phyloP scores from a whole-genome alignment of 1,140 invertebrate genomes.

The Elymnias hypermnestra region DNA sequence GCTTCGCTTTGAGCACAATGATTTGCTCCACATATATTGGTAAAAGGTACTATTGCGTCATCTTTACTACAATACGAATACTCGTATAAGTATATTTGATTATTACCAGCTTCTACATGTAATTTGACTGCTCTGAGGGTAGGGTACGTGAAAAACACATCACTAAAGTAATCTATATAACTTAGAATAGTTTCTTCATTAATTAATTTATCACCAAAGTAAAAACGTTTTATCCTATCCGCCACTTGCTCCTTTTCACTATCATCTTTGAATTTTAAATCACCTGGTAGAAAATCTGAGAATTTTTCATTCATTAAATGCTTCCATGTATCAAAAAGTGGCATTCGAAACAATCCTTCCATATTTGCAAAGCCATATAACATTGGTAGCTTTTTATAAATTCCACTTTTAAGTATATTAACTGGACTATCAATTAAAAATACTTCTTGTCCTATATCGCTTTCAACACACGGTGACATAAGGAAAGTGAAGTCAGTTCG shows the following conservation, averaged over 20 bases:
- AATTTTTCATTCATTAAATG: slow-evolving; percentile 47
- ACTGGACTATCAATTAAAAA: slow-evolving; percentile 41
- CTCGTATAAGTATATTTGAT: slow-evolving; percentile 45
- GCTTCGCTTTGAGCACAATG: slow-evolving; percentile 36
- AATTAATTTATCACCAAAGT: slow-evolving; percentile 34
- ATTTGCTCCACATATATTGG: slow-evolving; percentile 25
- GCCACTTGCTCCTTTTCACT: slow-evolving; percentile 32
- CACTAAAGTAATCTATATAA: slow-evolving; percentile 41
- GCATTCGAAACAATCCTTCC: slow-evolving; percentile 39
- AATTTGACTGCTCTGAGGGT: slow-evolving; percentile 31
- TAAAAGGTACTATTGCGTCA: slow-evolving; percentile 18
- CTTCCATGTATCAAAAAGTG: slow-evolving; percentile 31
- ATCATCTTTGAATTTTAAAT: slow-evolving; percentile 37
- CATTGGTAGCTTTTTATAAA: slow-evolving; percentile 37
- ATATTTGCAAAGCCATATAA: slow-evolving; percentile 42
- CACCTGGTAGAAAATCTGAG: slow-evolving; percentile 40
- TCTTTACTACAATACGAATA: slow-evolving; percentile 32
- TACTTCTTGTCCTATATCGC: slow-evolving; percentile 22
- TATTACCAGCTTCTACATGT: slow-evolving; percentile 34
- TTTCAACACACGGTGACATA: slow-evolving; percentile 42
- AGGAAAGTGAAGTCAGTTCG: slow-evolving; percentile 25
- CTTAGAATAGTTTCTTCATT: slow-evolving; percentile 25
- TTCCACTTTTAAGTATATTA: slow-evolving; percentile 39
- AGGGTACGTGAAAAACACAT: slow-evolving; percentile 35
- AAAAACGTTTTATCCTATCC: too few species aligned